These are phyloP conservation scores for Agriopis aurantiaria DNA, from an alignment of 2,888 invertebrate species.

Conservation along the genomic window DNA sequence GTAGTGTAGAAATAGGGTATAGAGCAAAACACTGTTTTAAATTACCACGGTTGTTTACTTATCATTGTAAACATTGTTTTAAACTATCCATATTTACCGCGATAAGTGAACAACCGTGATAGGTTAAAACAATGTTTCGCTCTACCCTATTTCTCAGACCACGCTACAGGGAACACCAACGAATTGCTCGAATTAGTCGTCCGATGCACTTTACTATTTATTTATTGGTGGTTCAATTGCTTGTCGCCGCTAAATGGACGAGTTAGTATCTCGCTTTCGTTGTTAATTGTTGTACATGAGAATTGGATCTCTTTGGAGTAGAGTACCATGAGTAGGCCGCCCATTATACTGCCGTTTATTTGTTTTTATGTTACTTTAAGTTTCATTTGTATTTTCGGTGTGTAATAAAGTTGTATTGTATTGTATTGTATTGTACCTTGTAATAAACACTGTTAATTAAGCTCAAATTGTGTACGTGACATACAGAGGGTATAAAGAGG, in stretches of 20 bases:
- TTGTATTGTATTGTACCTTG: no score
- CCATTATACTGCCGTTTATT: no score
- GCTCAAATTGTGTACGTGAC: not conserved
- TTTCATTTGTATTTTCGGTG: no score
- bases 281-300: constrained; percentile 46
- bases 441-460: not conserved
- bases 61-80: no score
- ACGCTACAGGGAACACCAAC: constrained; percentile 52
- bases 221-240: constrained; percentile 61
- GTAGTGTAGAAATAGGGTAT: no score
- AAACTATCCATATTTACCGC: no score
- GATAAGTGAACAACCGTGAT: no score
- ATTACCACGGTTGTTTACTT: no score
- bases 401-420: no score
- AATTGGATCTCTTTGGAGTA: constrained; percentile 3
- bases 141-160: constrained; percentile 25
- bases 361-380: no score
- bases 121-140: not conserved
- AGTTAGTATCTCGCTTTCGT: constrained; percentile 50
- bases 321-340: no score
- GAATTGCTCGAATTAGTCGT: constrained; percentile 74
- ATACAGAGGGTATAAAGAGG: not conserved
- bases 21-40: no score
- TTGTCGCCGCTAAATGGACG: constrained; percentile 56
- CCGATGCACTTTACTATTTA: constrained; percentile 70